Conservation (phyloP, 1,140 invertebrate species). For the Hestina assimilis region DNA sequence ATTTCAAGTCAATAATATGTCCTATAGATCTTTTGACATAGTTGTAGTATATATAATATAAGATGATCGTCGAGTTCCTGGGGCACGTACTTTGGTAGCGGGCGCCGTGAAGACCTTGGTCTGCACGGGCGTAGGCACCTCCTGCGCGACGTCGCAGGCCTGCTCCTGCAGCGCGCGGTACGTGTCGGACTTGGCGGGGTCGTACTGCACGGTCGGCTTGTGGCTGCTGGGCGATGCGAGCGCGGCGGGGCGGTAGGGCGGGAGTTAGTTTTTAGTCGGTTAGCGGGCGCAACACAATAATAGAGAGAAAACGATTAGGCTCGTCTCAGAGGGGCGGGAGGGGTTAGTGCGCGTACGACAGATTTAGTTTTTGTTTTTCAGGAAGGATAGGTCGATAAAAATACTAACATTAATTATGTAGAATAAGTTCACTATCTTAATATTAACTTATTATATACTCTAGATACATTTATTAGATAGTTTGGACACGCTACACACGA, state of each 20-base stretch:
- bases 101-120: constrained; percentile 86
- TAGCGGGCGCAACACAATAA: constrained; percentile 66
- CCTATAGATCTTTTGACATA: no score
- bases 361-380: constrained; percentile 85
- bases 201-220: constrained; percentile 87
- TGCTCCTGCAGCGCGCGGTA: constrained; percentile 90
- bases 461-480: constrained; percentile 36
- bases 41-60: no score
- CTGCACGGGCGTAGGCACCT: constrained; percentile 83
- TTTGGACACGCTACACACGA: constrained; percentile 16
- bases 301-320: constrained; percentile 59
- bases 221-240: constrained; percentile 63
- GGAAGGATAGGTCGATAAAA: constrained; percentile 87
- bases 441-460: constrained; percentile 34
- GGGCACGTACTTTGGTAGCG: constrained; percentile 70
- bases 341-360: constrained; percentile 45
- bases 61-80: no score
- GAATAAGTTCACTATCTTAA: constrained; percentile 66
- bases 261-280: constrained; percentile 71
- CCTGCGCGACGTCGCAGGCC: constrained; percentile 81
- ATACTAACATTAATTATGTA: constrained; percentile 83
- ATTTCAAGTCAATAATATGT: no score
- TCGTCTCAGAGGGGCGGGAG: constrained; percentile 41
- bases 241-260: constrained; percentile 47
- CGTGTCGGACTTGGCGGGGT: constrained; percentile 91